These are phyloP conservation scores for Coenonympha glycerion DNA, from an alignment of 2,888 invertebrate species.

Conservation along the genomic window DNA sequence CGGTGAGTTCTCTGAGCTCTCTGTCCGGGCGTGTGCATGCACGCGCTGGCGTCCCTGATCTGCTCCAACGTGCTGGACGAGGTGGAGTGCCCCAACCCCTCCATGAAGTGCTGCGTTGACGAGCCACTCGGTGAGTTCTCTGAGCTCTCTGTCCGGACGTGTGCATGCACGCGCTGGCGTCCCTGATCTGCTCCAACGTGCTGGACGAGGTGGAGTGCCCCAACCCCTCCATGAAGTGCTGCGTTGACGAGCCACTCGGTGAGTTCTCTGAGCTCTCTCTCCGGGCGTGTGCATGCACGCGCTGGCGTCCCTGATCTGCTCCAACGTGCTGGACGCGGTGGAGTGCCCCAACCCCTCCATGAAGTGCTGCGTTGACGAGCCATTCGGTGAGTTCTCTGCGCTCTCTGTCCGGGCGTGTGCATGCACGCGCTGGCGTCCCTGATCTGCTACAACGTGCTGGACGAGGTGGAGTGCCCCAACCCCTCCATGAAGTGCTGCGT, in stretches of 20 bases:
- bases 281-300: constrained; percentile 93
- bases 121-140: constrained; percentile 78
- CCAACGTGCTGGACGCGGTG: constrained; percentile 88
- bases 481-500: constrained; percentile 90
- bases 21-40: constrained; percentile 92
- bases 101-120: constrained; percentile 90
- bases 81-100: constrained; percentile 85
- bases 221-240: constrained; percentile 87
- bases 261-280: constrained; percentile 80
- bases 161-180: constrained; percentile 90
- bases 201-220: constrained; percentile 88
- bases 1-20: too few relatives aligned
- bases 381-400: constrained; percentile 76
- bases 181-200: constrained; percentile 90
- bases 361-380: constrained; percentile 89
- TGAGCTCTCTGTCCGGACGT: constrained; percentile 93
- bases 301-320: constrained; percentile 89
- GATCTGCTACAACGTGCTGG: constrained; percentile 89
- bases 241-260: constrained; percentile 83
- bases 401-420: constrained; percentile 92
- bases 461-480: constrained; percentile 87
- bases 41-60: constrained; percentile 88
- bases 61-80: constrained; percentile 90
- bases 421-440: constrained; percentile 89
- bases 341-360: constrained; percentile 86